Evolutionary conservation across 1,140 invertebrate genomes (phyloP), one percentile per base, ranked within the genome.

Genomic region (Aphis craccivora): DNA sequence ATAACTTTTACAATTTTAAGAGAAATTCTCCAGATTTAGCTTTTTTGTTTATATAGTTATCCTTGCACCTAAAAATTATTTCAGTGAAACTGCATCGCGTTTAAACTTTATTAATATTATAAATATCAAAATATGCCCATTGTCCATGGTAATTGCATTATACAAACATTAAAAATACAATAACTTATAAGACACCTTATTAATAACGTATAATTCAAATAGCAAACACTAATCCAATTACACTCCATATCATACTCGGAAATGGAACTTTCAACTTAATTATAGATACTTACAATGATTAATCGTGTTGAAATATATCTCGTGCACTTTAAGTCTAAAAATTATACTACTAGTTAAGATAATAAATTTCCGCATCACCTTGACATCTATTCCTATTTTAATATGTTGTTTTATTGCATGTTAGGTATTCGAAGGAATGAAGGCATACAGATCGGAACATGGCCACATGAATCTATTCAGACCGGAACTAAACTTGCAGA

Each of bases 351-450:
- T 76, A 76, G 14, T 11, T 30, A 60, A 8, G 18, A 60, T 60
- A 25, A 60, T 76, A 5, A 76, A 83, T 83, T 86, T 14, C 22
- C 0, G 20, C 23, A 30, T 43, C 83, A 45, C 84, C 43, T 86
- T 86, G 43, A 45, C 40, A n/a, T 25, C 40, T 14, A 83, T 8
- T 20, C 6, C 6, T 2, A 23, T 83, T 37, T 37, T 83, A 83
- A 22, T 83, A 83, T 94, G 23, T 90, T 35, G 30, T 90, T 94
- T 22, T 88, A n/a, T 30, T 37, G 87, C 96, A 93, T 25, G 87
- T 93, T 95, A 99, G 98, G 95, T 99, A 93, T 99, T 99, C 95
- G 99, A 99, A 97, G 99, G 99, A 87, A 97, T 99, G 97, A 99
- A 99, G 96, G 99, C 99, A 0, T 99, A 98, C 95, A 96, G 98